Base-by-base conservation (phyloP, 53 echinoderm and acorn worm genomes). In the Echinarachnius parma region DNA sequence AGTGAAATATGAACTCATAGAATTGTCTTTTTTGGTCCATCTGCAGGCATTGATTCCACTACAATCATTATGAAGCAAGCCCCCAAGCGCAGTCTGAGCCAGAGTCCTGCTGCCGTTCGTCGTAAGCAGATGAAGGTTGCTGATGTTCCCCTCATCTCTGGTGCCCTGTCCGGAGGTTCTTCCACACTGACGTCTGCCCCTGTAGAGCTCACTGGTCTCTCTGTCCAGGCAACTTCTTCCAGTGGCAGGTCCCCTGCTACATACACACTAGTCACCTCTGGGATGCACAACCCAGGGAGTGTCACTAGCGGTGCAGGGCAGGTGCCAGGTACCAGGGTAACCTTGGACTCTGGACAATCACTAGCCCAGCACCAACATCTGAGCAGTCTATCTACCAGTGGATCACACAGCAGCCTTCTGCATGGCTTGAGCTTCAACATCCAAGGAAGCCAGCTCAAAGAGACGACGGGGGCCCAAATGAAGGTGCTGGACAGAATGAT, bases 381-480 rank as follows among this genome's bases (percentile, higher is more conserved):
- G 29, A 83, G 91, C 3, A 13, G 39, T 5, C 48, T 79, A 4
- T 62, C 81, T 1, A 75, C 85, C 4, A 55, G 82, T 46, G 75
- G 77, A 35, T 53, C 86, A 2, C 91, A 86, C 49, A 86, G 91
- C 63, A 83, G 86, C 29, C 77, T 91, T 14, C 64, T 91, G 31
- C 83, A 89, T 53, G 93, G 93, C 0, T 54, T 93, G 66, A 93
- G 83, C 47, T 93, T 89, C 56, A 88, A 91, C 54, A 79, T 98
- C 23, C 91, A 91, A 42, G 74, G 74, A 10, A 72, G 74, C 42
- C 74, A 72, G 57, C 74, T 72, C 39, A 72, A 72, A 21, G 74
- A 72, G 26, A 72, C 74, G 1, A 54, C 74, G 0, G 74, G 74
- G 24, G 37, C 74, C 28, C 74, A 72, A 57, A 72, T 72, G 74